Evolutionary conservation across 2,888 invertebrate species (phyloP), one percentile per base, ranked within the genome.

Genomic region (Alloscopus bannaensis): DNA sequence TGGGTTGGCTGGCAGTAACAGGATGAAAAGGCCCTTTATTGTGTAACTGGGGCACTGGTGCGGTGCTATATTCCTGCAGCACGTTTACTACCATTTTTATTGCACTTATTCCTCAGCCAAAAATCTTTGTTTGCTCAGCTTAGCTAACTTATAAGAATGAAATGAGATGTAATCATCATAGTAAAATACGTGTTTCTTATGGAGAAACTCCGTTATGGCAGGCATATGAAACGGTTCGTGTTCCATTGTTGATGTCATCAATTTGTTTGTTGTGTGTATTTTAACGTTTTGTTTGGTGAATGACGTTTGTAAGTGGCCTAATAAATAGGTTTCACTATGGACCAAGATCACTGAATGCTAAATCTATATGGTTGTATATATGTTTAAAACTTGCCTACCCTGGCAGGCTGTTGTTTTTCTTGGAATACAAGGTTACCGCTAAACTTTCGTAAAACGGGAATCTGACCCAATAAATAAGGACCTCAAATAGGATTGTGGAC

Each of bases 401-500:
- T n/a, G n/a, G n/a, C n/a, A n/a, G n/a, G 13, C 36, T 47, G 11
- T 24, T 4, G 20, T 60, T 22, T 45, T 70, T 26, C 20, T 50
- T 36, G 16, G 28, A 57, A 20, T 22, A 40, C 73, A 73, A 73
- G 73, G 73, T 73, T 73, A 36, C 13, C 64, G 22, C 65, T 55
- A 13, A 50, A 72, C 72, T 73, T 73, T 73, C 73, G 40, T 64
- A 3, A 42, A 73, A 65, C 64, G 65, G 55, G 57, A 64, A 65
- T 65, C 16, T 57, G 65, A 65, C 73, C 73, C 65, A 73, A 73
- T 73, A 64, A 73, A 57, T 57, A 36, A 59, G 26, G 28, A 3
- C 16, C 18, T 4, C 24, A 47, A 45, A 1, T 8, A 22, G 45
- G 20, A 3, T 42, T 73, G 73, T 73, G 73, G 73, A 65, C 11